Evolutionary conservation across 2,113 vertebrate species (phyloP).

Genomic region (Prionailurus bengalensis): DNA sequence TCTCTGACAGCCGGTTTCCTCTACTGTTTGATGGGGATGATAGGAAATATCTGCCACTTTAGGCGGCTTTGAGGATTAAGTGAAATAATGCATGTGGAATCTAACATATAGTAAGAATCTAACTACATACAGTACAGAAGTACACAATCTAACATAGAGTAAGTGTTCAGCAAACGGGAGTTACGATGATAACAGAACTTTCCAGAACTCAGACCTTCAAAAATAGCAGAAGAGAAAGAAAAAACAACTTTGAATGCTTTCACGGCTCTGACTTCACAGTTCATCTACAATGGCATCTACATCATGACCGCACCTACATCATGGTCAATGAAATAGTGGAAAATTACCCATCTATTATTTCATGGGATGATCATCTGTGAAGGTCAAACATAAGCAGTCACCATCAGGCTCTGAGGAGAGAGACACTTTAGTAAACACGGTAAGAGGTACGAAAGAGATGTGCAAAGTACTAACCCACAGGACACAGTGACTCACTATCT

Average conservation of each 20-base stretch:
- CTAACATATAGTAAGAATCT: background rate
- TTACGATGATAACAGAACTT: background rate
- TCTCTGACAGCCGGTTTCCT: background rate
- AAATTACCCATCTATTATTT: background rate
- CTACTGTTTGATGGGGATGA: background rate
- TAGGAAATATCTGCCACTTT: background rate
- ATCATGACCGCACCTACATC: background rate
- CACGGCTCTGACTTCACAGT: background rate
- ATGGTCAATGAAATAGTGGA: background rate
- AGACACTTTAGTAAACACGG: background rate
- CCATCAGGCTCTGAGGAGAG: background rate
- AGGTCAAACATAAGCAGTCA: background rate
- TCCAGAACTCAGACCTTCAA: conserved; percentile 39
- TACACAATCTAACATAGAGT: background rate
- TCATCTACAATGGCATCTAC: background rate
- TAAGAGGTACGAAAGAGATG: background rate
- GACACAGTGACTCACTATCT: background rate
- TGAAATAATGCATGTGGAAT: background rate
- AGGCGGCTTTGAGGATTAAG: background rate
- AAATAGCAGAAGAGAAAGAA: background rate
- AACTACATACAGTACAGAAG: too few relatives aligned
- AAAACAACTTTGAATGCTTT: background rate
- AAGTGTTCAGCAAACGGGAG: background rate
- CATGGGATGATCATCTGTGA: background rate
- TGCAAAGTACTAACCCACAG: background rate